A percentile compares a stretch with the other conserved stretches of the same genome.
These are phyloP conservation scores for Ascaphus truei DNA, from an alignment of 2,113 vertebrate genomes.

Conservation along the genomic window DNA sequence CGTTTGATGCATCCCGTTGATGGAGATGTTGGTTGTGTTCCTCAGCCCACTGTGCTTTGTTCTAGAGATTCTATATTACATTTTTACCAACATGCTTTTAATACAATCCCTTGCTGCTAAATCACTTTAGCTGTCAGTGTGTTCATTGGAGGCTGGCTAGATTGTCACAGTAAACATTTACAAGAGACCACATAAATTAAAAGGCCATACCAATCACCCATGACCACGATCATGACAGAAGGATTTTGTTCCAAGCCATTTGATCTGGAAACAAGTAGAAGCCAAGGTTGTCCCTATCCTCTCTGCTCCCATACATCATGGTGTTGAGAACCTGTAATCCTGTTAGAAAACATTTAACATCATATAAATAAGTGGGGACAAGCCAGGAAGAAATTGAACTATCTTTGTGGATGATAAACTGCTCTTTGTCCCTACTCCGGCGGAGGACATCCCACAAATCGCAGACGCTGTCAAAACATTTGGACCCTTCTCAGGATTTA, in stretches of 20 bases:
- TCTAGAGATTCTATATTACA: background rate
- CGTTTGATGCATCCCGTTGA: conserved; percentile 15
- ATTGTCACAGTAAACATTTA: conserved; percentile 7
- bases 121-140: background rate
- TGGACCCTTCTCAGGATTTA: conserved; percentile 20
- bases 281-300: conserved; percentile 27
- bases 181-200: conserved; percentile 8
- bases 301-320: conserved; percentile 24
- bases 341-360: conserved; percentile 22
- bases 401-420: conserved; percentile 24
- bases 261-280: conserved; percentile 26
- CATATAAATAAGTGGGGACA: conserved; percentile 7
- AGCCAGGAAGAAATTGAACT: conserved; percentile 29
- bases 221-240: conserved; percentile 31
- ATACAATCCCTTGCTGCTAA: background rate
- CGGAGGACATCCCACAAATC: conserved; percentile 32
- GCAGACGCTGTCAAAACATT: conserved; percentile 25
- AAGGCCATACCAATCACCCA: conserved; percentile 25
- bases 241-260: conserved; percentile 36
- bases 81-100: conserved; percentile 12
- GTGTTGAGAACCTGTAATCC: conserved; percentile 24
- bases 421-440: conserved; percentile 1
- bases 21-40: conserved; percentile 9
- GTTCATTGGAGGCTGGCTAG: background rate
- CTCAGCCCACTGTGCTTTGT: background rate